Evolutionary conservation across 2,888 invertebrate species (phyloP), one percentile per base, ranked within the genome.

Genomic region (Dastarcus helophoroides): DNA sequence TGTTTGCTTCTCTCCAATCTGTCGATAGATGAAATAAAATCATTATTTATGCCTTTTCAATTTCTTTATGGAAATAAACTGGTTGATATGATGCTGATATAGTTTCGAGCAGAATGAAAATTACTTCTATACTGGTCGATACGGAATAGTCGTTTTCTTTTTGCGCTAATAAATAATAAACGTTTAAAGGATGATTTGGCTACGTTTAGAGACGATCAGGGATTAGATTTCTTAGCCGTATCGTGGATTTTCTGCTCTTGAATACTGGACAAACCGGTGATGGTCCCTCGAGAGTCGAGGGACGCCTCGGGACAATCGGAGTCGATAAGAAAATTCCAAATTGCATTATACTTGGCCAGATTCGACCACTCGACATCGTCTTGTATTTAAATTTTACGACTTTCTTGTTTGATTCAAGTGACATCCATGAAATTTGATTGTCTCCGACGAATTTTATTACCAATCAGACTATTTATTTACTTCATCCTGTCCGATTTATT

Each of bases 181-280:
- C n/a, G n/a, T n/a, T n/a, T n/a, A n/a, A n/a, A n/a, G n/a, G n/a
- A n/a, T n/a, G n/a, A n/a, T n/a, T n/a, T n/a, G n/a, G n/a, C n/a
- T n/a, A n/a, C n/a, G n/a, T n/a, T n/a, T n/a, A n/a, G n/a, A n/a
- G n/a, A n/a, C n/a, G n/a, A n/a, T n/a, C n/a, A n/a, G n/a, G n/a
- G n/a, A n/a, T n/a, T n/a, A n/a, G n/a, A n/a, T n/a, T n/a, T n/a
- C n/a, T n/a, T n/a, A n/a, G n/a, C n/a, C n/a, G n/a, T n/a, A n/a
- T 22, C 27, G 25, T 30, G 33, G 29, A 29, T 24, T 36, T 36
- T n/a, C 6, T 17, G 19, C n/a, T n/a, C n/a, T 17, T 17, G n/a
- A 17, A 17, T 17, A 17, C 6, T 17, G 19, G 19, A 17, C 19
- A 17, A 17, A 17, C 19, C 6, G 19, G 19, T n/a, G 19, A n/a